Conservation (phyloP, 2,797 vertebrate species). For the Danionella dracula region DNA sequence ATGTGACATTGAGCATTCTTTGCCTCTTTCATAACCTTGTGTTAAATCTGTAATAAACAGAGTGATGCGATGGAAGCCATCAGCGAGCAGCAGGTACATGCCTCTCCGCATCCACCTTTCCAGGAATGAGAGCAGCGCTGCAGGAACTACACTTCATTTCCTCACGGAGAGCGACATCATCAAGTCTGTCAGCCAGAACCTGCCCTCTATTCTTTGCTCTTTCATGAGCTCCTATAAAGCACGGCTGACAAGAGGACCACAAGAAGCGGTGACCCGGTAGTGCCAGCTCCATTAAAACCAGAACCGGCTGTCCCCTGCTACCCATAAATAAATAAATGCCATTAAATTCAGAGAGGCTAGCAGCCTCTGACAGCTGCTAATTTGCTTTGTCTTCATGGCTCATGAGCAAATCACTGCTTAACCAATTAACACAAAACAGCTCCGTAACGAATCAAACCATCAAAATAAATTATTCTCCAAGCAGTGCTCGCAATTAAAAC, state of each 20-base stretch:
- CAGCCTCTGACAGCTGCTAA: slow-evolving; percentile 13
- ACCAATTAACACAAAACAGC: slow-evolving; percentile 63
- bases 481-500: slow-evolving; percentile 68
- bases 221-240: not conserved
- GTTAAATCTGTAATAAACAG: no score
- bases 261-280: not conserved
- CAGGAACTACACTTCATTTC: not conserved
- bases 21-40: no score
- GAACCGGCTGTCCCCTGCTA: not conserved
- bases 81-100: not conserved
- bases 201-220: not conserved
- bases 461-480: slow-evolving; percentile 61
- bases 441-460: slow-evolving; percentile 48
- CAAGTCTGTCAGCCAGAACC: not conserved
- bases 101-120: not conserved
- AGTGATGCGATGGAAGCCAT: not conserved
- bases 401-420: slow-evolving; percentile 56
- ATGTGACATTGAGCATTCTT: no score
- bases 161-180: not conserved
- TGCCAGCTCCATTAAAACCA: slow-evolving; percentile 13
- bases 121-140: not conserved
- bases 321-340: not conserved
- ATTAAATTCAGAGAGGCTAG: slow-evolving; percentile 6
- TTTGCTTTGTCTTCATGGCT: slow-evolving; percentile 56
- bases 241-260: not conserved